A percentile compares a stretch with the other conserved stretches of the same genome.
These are phyloP conservation scores for Uria aalge DNA, from an alignment of 2,113 vertebrate species.

Conservation along the genomic window DNA sequence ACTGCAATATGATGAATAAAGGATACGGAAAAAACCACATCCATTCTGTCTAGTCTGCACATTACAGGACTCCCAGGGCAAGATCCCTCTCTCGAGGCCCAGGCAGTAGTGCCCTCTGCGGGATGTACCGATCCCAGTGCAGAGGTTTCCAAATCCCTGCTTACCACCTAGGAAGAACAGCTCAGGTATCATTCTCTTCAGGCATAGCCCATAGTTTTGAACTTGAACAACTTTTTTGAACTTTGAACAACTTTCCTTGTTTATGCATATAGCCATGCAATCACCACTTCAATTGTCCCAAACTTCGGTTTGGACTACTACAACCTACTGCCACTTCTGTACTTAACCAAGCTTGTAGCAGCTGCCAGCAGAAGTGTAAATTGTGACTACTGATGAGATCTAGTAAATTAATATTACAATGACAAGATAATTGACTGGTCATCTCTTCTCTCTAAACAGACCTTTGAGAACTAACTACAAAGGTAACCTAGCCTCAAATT, in stretches of 20 bases:
- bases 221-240: neutral
- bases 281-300: neutral
- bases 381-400: neutral
- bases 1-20: neutral
- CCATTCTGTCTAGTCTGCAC: neutral
- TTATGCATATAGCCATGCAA: neutral
- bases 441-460: neutral
- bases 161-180: neutral
- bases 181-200: neutral
- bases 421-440: neutral
- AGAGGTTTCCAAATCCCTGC: neutral
- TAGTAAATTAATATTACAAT: neutral
- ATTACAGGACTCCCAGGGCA: neutral
- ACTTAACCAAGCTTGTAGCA: neutral
- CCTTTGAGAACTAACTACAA: neutral
- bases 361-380: neutral
- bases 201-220: neutral
- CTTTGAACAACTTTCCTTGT: neutral
- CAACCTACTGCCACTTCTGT: no score
- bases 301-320: no score
- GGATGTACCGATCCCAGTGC: neutral
- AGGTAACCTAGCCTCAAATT: neutral
- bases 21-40: neutral
- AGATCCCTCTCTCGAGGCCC: neutral
- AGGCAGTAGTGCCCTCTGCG: neutral